Conservation (phyloP, 2,888 invertebrate species). For the Plemyria rubiginata region DNA sequence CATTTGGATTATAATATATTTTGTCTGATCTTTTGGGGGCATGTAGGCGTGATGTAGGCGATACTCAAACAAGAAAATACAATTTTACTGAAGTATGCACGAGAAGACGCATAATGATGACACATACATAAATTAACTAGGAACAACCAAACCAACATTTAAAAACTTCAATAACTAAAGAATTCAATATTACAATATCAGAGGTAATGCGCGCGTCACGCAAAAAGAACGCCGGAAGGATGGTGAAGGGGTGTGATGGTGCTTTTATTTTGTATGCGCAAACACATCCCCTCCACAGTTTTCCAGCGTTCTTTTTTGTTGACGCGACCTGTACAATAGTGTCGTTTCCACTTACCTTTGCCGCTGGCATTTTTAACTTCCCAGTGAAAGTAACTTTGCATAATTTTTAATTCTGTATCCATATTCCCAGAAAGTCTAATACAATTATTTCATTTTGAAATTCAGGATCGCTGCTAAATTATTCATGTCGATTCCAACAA, state of each 20-base stretch:
- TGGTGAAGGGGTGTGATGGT: too few relatives aligned
- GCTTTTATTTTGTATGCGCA: too few relatives aligned
- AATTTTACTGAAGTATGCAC: slow-evolving; percentile 51
- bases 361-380: background rate
- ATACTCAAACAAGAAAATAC: slow-evolving; percentile 50
- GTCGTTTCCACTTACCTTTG: background rate
- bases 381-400: slow-evolving; percentile 10
- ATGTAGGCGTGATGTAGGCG: slow-evolving; percentile 65
- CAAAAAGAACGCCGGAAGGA: too few relatives aligned
- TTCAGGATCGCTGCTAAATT: slow-evolving; percentile 19
- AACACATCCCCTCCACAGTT: too few relatives aligned
- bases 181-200: background rate
- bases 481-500: slow-evolving; percentile 41
- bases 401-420: slow-evolving; percentile 5
- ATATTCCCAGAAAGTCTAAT: background rate
- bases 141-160: background rate
- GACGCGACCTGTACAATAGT: too few relatives aligned
- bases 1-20: slow-evolving; percentile 19
- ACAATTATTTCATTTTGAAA: slow-evolving; percentile 5
- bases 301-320: too few relatives aligned
- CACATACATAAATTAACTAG: slow-evolving; percentile 57
- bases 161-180: slow-evolving; percentile 6
- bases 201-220: too few relatives aligned
- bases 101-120: slow-evolving; percentile 55
- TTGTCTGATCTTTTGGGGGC: slow-evolving; percentile 24